Conservation (phyloP, 1,140 invertebrate species). For the Zaprionus kolodkinae region DNA sequence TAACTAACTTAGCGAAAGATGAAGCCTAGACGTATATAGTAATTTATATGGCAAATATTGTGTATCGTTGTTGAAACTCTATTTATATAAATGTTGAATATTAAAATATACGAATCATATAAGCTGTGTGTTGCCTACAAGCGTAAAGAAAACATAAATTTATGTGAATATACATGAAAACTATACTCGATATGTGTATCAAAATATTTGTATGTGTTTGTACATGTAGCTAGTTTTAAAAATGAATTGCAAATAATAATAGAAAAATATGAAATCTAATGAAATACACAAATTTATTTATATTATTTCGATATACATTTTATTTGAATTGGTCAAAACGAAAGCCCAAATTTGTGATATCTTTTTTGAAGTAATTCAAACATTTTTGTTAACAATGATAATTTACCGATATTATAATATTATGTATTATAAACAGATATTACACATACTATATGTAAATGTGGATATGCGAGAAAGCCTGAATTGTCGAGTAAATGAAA, state of each 20-base stretch:
- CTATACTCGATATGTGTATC: slow-evolving; percentile 23
- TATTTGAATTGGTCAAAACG: slow-evolving; percentile 9
- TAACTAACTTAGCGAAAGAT: slow-evolving; percentile 56
- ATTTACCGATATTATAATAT: slow-evolving; percentile 29
- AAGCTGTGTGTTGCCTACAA: slow-evolving; percentile 51
- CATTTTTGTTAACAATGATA: slow-evolving; percentile 31
- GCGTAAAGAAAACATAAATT: slow-evolving; percentile 42
- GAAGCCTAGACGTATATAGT: slow-evolving; percentile 34
- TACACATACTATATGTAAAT: neutral
- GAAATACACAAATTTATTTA: neutral
- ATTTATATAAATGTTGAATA: slow-evolving; percentile 51
- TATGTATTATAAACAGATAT: slow-evolving; percentile 21
- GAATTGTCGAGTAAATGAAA: slow-evolving; percentile 48
- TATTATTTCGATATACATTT: slow-evolving; percentile 1
- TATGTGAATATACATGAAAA: slow-evolving; percentile 25
- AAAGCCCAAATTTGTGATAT: slow-evolving; percentile 53
- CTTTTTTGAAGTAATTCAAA: slow-evolving; percentile 46
- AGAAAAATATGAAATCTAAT: slow-evolving; percentile 20
- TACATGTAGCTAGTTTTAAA: slow-evolving; percentile 71
- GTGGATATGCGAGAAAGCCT: slow-evolving; percentile 7
- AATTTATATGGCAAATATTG: slow-evolving; percentile 70
- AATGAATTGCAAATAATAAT: slow-evolving; percentile 36
- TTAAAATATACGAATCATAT: slow-evolving; percentile 24
- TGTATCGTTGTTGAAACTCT: slow-evolving; percentile 66
- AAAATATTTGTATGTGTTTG: slow-evolving; percentile 71